A percentile compares a stretch with the other conserved stretches of the same genome.
Evolutionary conservation across 1,140 invertebrate species (phyloP).

Genomic region (Mylabris phalerata): DNA sequence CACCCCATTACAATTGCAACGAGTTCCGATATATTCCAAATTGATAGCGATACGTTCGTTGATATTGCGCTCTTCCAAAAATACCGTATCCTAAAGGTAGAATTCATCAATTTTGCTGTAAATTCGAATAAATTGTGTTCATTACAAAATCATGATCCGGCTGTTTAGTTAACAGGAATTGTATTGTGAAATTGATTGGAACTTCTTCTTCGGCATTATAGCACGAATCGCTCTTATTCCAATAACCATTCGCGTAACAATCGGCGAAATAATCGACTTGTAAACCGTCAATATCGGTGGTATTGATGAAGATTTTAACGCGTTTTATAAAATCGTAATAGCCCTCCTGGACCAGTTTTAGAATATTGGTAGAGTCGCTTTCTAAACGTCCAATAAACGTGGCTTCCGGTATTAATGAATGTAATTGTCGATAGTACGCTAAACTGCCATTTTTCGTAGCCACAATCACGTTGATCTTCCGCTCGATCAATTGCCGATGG

Average conservation of each 20-base stretch:
- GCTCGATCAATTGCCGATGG: slow-evolving; percentile 46
- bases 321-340: slow-evolving; percentile 49
- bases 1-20: slow-evolving; percentile 41
- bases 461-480: slow-evolving; percentile 40
- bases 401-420: slow-evolving; percentile 45
- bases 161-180: slow-evolving; percentile 42
- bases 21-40: slow-evolving; percentile 43
- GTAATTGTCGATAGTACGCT: slow-evolving; percentile 47
- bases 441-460: not conserved
- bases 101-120: not conserved
- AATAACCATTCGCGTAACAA: slow-evolving; percentile 46
- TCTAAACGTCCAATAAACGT: slow-evolving; percentile 52
- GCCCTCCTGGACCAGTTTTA: slow-evolving; percentile 53
- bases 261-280: slow-evolving; percentile 51
- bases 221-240: slow-evolving; percentile 45
- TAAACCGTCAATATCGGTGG: slow-evolving; percentile 39
- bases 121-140: not conserved
- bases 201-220: slow-evolving; percentile 49
- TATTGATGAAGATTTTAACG: slow-evolving; percentile 50
- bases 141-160: not conserved
- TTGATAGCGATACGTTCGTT: slow-evolving; percentile 45
- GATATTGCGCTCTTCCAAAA: slow-evolving; percentile 47
- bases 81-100: slow-evolving; percentile 36
- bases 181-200: slow-evolving; percentile 50
- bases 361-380: slow-evolving; percentile 53